These are phyloP conservation scores for Pteruthius melanotis DNA, from an alignment of 2,113 vertebrate species.

Conservation along the genomic window DNA sequence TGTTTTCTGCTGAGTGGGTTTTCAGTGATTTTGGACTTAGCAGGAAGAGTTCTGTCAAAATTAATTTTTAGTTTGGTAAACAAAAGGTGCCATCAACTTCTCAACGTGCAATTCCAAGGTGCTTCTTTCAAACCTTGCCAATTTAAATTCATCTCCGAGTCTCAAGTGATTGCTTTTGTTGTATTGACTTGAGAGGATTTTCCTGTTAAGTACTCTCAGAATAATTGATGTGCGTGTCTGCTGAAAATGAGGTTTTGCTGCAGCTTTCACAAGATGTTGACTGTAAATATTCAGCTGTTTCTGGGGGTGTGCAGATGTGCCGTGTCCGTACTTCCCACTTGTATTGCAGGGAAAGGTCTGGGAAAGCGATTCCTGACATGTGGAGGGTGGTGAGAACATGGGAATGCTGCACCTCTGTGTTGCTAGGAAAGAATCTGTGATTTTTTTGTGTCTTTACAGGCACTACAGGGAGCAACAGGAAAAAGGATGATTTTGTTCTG, in stretches of 20 bases:
- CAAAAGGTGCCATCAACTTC: background rate
- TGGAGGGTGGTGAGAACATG: rapidly evolving
- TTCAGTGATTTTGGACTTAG: background rate
- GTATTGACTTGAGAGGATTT: slow-evolving; percentile 31
- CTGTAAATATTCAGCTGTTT: slow-evolving; percentile 8
- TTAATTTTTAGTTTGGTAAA: slow-evolving; percentile 1
- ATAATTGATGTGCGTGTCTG: slow-evolving; percentile 13
- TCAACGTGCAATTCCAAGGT: background rate
- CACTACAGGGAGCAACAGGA: background rate
- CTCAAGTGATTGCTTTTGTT: slow-evolving; percentile 45
- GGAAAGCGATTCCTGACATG: rapidly evolving
- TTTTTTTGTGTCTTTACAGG: background rate
- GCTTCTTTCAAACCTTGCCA: slow-evolving; percentile 20
- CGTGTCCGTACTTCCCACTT: rapidly evolving
- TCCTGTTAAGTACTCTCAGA: background rate
- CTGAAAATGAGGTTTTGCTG: background rate
- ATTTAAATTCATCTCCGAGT: slow-evolving; percentile 1
- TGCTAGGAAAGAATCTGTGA: background rate
- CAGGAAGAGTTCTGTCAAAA: background rate
- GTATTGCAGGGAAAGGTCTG: background rate
- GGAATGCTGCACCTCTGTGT: background rate
- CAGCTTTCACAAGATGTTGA: slow-evolving; percentile 11
- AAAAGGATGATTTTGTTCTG: background rate
- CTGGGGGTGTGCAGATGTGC: background rate
- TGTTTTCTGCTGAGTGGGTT: background rate